These are phyloP conservation scores for Lacerta bilineata DNA, from an alignment of 2,797 vertebrate genomes.

Conservation along the genomic window DNA sequence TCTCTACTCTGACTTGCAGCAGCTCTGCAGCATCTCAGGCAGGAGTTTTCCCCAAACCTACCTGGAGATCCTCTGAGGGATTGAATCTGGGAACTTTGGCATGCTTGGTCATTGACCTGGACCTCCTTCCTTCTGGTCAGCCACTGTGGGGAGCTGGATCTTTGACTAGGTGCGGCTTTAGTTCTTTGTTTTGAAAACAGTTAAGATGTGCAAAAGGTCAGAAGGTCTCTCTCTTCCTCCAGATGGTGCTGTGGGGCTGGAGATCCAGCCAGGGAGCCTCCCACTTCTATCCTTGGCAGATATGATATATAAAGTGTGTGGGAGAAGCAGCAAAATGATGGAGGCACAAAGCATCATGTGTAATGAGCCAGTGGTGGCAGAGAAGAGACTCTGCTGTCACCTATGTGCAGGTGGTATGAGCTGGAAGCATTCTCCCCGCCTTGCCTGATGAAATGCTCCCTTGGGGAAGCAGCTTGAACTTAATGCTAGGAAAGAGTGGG, in stretches of 20 bases:
- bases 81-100: no score
- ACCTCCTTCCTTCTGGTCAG: background rate
- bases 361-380: conserved; percentile 62
- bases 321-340: conserved; percentile 27
- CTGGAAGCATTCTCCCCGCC: background rate
- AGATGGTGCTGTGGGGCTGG: background rate
- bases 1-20: no score
- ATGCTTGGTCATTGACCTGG: no score
- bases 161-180: background rate
- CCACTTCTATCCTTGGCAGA: background rate
- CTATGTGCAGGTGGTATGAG: background rate
- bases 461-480: background rate
- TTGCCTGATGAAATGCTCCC: conserved; percentile 23
- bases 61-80: background rate
- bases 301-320: conserved; percentile 47
- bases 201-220: background rate
- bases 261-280: rapidly evolving
- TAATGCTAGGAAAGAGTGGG: rapidly evolving
- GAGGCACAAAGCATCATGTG: conserved; percentile 57
- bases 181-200: background rate
- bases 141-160: background rate
- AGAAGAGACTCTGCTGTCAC: conserved; percentile 33
- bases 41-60: no score
- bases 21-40: no score
- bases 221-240: background rate